Percentiles rank a stretch among this genome's conserved stretches.
Evolutionary conservation across 2,888 invertebrate genomes (phyloP).

Genomic region (Lasioglossum leucozonium): DNA sequence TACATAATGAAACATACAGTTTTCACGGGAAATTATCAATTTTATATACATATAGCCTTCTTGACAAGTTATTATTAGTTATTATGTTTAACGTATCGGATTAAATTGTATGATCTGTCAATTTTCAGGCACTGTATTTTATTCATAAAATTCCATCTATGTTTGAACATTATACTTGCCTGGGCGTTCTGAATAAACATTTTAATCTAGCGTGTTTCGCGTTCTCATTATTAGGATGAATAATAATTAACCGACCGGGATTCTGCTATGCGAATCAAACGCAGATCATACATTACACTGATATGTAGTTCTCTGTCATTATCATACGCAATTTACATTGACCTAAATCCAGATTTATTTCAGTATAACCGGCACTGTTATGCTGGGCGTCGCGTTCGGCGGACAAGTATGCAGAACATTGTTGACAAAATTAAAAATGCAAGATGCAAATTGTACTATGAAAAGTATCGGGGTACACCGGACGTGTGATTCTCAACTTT

Average conservation of each 20-base stretch:
- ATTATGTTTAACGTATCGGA: too few relatives aligned
- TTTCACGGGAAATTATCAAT: background rate
- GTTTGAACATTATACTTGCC: background rate
- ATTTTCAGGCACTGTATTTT: too few relatives aligned
- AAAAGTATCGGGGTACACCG: too few relatives aligned
- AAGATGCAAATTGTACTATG: too few relatives aligned
- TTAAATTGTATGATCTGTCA: too few relatives aligned
- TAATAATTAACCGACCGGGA: conserved; percentile 1
- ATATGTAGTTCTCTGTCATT: conserved; percentile 5
- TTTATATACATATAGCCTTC: too few relatives aligned
- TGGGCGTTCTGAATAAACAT: background rate
- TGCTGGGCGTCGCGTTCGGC: background rate
- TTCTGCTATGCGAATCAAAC: background rate
- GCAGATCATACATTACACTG: background rate
- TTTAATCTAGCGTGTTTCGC: background rate
- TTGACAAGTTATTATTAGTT: background rate
- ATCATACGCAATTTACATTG: conserved; percentile 9
- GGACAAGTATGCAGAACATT: background rate
- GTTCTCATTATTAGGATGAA: conserved; percentile 3
- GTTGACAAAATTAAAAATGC: background rate
- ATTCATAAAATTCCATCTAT: background rate
- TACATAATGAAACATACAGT: background rate
- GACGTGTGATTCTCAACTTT: too few relatives aligned
- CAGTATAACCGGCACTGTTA: background rate
- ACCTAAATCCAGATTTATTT: conserved; percentile 13